Conservation (phyloP, 2,113 vertebrate genomes). For the Istiophorus platypterus region DNA sequence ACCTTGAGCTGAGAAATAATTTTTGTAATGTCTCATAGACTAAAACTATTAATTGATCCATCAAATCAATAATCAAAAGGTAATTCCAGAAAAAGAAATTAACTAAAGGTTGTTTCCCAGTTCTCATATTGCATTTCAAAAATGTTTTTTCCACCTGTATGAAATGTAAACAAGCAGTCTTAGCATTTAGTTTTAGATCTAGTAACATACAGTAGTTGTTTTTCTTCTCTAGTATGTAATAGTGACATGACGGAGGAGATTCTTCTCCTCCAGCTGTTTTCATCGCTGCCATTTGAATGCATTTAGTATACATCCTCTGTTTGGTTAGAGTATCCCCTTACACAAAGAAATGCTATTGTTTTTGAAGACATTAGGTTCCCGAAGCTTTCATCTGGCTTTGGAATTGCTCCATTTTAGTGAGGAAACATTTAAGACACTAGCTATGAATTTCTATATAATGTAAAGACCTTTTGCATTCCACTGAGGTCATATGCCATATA, state of each 20-base stretch:
- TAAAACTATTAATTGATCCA: too few relatives aligned
- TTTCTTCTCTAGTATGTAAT: not conserved
- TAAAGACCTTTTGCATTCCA: not conserved
- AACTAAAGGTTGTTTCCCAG: too few relatives aligned
- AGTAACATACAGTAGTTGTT: not conserved
- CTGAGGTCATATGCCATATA: not conserved
- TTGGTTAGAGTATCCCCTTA: slow-evolving; percentile 53
- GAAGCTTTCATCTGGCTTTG: slow-evolving; percentile 16
- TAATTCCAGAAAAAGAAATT: too few relatives aligned
- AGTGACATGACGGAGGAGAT: slow-evolving; percentile 1
- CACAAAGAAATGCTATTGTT: not conserved
- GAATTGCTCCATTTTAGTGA: slow-evolving; percentile 41
- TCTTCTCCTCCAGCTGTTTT: slow-evolving; percentile 16
- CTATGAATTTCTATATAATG: not conserved
- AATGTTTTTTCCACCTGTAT: not conserved
- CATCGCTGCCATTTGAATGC: not conserved
- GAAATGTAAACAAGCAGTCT: slow-evolving; percentile 3
- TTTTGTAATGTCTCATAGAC: too few relatives aligned
- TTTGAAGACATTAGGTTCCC: slow-evolving; percentile 37
- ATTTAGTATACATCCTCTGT: slow-evolving; percentile 15
- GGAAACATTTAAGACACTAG: slow-evolving; percentile 31
- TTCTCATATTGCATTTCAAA: too few relatives aligned
- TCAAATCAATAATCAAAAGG: too few relatives aligned
- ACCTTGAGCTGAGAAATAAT: too few relatives aligned
- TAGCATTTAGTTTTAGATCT: slow-evolving; percentile 17